These are phyloP conservation scores for Scatophagus argus DNA, from an alignment of 2,113 vertebrate genomes.

Conservation along the genomic window DNA sequence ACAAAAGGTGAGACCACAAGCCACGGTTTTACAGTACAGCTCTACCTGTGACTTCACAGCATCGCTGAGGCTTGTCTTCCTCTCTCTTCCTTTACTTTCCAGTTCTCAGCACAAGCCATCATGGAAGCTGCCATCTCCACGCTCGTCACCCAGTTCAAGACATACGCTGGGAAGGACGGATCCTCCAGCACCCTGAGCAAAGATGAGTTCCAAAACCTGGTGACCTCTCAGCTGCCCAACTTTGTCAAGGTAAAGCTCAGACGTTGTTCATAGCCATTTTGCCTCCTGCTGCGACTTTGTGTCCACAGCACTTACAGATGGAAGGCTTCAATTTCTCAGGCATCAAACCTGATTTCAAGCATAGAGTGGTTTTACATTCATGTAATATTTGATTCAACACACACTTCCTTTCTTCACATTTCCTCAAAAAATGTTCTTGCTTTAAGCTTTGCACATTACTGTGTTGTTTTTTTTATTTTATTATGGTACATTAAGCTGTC, in stretches of 20 bases:
- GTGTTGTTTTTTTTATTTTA: no score
- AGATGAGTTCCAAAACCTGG: constrained; percentile 80
- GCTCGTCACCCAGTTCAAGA: constrained; percentile 81
- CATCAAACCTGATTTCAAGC: no score
- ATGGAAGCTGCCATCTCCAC: constrained; percentile 84
- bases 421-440: no score
- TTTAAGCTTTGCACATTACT: no score
- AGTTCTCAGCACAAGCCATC: constrained; percentile 23
- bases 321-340: no score
- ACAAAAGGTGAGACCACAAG: constrained; percentile 53
- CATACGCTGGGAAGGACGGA: constrained; percentile 77
- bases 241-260: constrained; percentile 73
- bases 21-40: not conserved
- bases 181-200: constrained; percentile 81
- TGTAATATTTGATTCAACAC: no score
- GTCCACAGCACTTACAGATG: not conserved
- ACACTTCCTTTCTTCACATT: no score
- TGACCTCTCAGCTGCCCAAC: constrained; percentile 79
- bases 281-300: not conserved
- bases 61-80: not conserved
- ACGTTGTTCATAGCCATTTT: not conserved
- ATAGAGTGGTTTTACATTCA: no score
- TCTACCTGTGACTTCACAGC: not conserved
- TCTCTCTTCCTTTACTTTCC: not conserved
- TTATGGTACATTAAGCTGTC: not conserved